Evolutionary conservation across 2,113 vertebrate species (phyloP).

Genomic region (Crotalus horridus): DNA sequence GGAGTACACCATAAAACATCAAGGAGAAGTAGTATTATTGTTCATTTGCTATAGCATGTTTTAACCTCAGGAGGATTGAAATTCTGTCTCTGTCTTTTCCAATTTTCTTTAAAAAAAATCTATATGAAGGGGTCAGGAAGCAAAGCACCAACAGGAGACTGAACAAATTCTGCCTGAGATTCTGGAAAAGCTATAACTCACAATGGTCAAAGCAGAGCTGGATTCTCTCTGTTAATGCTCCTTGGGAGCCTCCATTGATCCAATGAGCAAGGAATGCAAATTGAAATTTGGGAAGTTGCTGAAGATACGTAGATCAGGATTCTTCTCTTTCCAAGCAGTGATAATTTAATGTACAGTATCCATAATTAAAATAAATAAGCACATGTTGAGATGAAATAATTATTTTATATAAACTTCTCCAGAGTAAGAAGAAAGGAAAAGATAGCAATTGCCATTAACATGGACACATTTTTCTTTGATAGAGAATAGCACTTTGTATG

Average conservation of each 20-base stretch:
- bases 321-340: background rate
- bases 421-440: background rate
- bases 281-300: background rate
- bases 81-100: background rate
- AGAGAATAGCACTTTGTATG: background rate
- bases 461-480: background rate
- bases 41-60: background rate
- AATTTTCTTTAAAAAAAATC: background rate
- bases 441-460: background rate
- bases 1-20: background rate
- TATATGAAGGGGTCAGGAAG: background rate
- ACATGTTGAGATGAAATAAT: background rate
- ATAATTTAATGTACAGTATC: background rate
- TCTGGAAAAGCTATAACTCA: background rate
- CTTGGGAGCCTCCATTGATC: background rate
- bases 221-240: background rate
- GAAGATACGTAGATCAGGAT: background rate
- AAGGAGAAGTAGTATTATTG: background rate
- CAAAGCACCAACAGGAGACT: background rate
- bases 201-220: background rate
- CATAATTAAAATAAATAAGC: slow-evolving; percentile 21
- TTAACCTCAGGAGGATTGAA: background rate
- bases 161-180: background rate
- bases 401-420: background rate
- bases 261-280: background rate